Percentiles rank a stretch among this genome's conserved stretches.
These are phyloP conservation scores for Hipparchia semele DNA, from an alignment of 2,888 invertebrate species.

Conservation along the genomic window DNA sequence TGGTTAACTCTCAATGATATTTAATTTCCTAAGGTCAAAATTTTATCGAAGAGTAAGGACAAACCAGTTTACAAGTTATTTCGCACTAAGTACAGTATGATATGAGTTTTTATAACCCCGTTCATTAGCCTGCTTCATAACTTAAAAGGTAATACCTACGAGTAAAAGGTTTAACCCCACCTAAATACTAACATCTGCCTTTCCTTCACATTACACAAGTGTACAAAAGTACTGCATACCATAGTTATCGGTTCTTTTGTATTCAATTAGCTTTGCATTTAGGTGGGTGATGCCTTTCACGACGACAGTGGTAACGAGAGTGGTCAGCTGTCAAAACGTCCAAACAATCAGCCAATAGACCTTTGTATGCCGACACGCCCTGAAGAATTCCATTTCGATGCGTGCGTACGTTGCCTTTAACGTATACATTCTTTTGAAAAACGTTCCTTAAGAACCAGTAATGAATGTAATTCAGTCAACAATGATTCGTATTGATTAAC, in stretches of 20 bases:
- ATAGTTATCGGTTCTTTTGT: conserved; percentile 78
- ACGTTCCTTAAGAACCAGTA: conserved; percentile 38
- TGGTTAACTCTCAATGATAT: conserved; percentile 8
- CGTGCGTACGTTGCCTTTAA: conserved; percentile 27
- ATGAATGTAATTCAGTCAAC: conserved; percentile 44
- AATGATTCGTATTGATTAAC: conserved; percentile 22
- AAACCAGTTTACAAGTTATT: not conserved
- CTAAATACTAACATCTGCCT: conserved; percentile 42
- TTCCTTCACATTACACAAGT: conserved; percentile 61
- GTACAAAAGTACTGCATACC: conserved; percentile 70
- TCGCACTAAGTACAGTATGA: not conserved
- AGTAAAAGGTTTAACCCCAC: not conserved
- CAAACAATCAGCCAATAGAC: conserved; percentile 74
- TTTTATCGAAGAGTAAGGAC: not conserved
- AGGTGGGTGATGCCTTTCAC: conserved; percentile 79
- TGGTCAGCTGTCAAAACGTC: conserved; percentile 83
- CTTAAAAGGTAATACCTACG: not conserved
- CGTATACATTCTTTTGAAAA: not conserved
- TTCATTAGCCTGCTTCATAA: not conserved
- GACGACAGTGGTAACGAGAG: conserved; percentile 80
- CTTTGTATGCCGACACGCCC: conserved; percentile 41
- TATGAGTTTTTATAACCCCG: not conserved
- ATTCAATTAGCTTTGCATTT: conserved; percentile 82
- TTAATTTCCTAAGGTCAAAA: conserved; percentile 3
- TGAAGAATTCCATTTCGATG: conserved; percentile 31